These are phyloP conservation scores for Gymnorhina tibicen DNA, from an alignment of 2,113 vertebrate genomes.

Conservation along the genomic window DNA sequence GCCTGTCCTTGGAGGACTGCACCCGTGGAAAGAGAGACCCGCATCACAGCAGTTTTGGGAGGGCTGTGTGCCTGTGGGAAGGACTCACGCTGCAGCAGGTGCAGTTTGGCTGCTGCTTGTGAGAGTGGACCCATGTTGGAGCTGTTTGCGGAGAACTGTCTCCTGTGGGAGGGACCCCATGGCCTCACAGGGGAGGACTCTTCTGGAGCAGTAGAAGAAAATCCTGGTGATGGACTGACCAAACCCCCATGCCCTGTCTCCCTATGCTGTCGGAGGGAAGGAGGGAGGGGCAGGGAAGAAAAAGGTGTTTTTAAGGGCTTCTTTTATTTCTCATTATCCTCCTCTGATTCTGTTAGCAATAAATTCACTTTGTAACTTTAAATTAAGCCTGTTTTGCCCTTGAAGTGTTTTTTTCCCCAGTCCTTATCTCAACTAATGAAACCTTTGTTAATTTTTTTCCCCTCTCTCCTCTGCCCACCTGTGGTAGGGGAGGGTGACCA, in stretches of 20 bases:
- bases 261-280: background rate
- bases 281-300: background rate
- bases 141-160: background rate
- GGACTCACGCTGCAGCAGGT: too few relatives aligned
- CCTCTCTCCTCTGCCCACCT: background rate
- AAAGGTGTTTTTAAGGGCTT: background rate
- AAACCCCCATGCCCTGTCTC: background rate
- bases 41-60: too few relatives aligned
- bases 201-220: rapidly evolving
- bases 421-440: background rate
- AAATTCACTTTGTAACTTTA: background rate
- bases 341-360: background rate
- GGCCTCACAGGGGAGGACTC: background rate
- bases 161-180: background rate
- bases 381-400: background rate
- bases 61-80: too few relatives aligned
- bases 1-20: too few relatives aligned
- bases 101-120: too few relatives aligned
- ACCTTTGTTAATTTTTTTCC: background rate
- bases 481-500: background rate
- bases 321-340: background rate
- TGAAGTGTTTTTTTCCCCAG: background rate
- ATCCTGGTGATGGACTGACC: rapidly evolving
- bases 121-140: rapidly evolving
- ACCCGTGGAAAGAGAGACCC: too few relatives aligned